phyloP scores from a whole-genome alignment of 2,888 invertebrate genomes.

The Exocentrus adspersus region DNA sequence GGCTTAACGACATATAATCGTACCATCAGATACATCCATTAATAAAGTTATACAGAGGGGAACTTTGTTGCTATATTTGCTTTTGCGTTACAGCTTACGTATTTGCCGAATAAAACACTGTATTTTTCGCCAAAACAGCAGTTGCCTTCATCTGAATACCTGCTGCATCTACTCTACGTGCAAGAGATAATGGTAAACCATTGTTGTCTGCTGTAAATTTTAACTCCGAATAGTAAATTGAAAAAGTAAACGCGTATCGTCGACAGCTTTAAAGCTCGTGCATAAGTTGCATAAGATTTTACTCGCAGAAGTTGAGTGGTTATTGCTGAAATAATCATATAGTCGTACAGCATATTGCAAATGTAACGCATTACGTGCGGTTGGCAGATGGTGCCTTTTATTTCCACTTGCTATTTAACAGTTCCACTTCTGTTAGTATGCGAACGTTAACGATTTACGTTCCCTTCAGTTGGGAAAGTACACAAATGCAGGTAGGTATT shows the following conservation, averaged over 20 bases:
- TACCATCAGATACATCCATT: too few species aligned
- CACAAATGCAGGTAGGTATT: too few species aligned
- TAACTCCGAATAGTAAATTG: not conserved
- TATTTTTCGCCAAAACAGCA: not conserved
- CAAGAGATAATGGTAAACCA: not conserved
- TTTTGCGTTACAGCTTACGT: not conserved
- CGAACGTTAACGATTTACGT: not conserved
- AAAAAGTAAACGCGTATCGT: not conserved
- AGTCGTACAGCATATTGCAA: conserved; percentile 17
- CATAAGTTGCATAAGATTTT: not conserved
- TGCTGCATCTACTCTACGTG: too few species aligned
- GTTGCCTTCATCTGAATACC: not conserved
- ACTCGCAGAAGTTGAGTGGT: conserved; percentile 1
- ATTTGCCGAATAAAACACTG: not conserved
- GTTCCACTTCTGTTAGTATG: not conserved
- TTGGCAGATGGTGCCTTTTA: conserved; percentile 19
- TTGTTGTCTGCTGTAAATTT: too few species aligned
- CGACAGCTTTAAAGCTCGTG: not conserved
- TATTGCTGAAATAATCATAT: conserved; percentile 5
- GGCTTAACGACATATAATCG: too few species aligned
- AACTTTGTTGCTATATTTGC: not conserved
- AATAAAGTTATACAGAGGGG: too few species aligned
- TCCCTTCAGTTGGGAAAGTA: not conserved
- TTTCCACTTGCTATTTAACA: conserved; percentile 8
- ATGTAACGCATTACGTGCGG: conserved; percentile 6